A percentile compares a stretch with the other conserved stretches of the same genome.
Evolutionary conservation across 2,888 invertebrate species (phyloP).

Genomic region (Panzeria rudis): DNA sequence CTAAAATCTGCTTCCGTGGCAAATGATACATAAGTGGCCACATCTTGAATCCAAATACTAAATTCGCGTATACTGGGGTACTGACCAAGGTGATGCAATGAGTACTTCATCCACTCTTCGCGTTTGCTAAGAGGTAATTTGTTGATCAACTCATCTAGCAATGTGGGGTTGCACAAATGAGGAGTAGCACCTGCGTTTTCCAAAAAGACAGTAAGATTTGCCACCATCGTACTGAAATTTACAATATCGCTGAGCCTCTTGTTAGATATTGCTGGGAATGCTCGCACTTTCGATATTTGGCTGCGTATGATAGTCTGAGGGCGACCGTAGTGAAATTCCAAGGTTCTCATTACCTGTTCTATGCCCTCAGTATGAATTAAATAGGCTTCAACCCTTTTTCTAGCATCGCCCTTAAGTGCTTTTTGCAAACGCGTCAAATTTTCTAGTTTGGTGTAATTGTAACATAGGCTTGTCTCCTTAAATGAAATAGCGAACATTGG

Average conservation of each 20-base stretch:
- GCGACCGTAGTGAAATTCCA: slow-evolving; percentile 16
- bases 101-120: slow-evolving; percentile 21
- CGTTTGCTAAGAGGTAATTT: background rate
- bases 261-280: background rate
- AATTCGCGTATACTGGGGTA: background rate
- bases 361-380: background rate
- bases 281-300: slow-evolving; percentile 4
- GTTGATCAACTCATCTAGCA: background rate
- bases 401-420: slow-evolving; percentile 39
- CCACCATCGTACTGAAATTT: slow-evolving; percentile 1
- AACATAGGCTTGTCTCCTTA: slow-evolving; percentile 36
- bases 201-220: slow-evolving; percentile 8
- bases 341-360: slow-evolving; percentile 1
- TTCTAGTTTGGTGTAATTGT: slow-evolving; percentile 46
- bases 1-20: background rate
- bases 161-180: background rate
- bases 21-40: background rate
- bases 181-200: background rate
- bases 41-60: slow-evolving; percentile 7
- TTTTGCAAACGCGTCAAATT: slow-evolving; percentile 54
- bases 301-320: slow-evolving; percentile 25
- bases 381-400: background rate
- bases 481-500: slow-evolving; percentile 53
- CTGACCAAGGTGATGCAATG: background rate
- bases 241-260: background rate